Base-by-base conservation (phyloP, 2,113 vertebrate genomes). In the Micromys minutus region DNA sequence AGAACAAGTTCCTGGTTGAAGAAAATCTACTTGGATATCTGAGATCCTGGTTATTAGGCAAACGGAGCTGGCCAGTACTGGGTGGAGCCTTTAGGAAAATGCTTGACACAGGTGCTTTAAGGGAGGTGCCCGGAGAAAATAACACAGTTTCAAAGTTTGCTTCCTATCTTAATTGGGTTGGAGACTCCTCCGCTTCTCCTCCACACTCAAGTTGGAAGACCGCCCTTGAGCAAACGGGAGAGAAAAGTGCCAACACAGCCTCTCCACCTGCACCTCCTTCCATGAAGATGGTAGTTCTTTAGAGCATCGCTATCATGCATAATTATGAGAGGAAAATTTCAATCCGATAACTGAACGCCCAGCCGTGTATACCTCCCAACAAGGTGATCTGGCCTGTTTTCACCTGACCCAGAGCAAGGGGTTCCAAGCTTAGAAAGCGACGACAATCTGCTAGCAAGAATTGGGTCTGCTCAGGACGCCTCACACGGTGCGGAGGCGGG, bases 31-130 rank as follows among this genome's bases (percentile, higher is more conserved):
- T 94, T 89, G 47, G 92, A 92, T 47, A 94, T 61, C 7, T 3
- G 39, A 86, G 47, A 61, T 57, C 45, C 7, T 21, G 34, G 90
- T 76, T 87, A 79, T 34, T 15, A 87, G 22, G 79, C 83, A 95
- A 95, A 91, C 36, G 61, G 83, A 52, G n/a, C 61, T 52, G 94
- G 91, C n/a, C 91, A 55, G 57, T 71, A 1, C 26, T 22, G 80
- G 84, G 91, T 84, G 69, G n/a, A 76, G 65, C 2, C 79, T 90
- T 77, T 67, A 69, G 65, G 71, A 94, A 93, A 94, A 94, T 74
- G 55, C 86, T 80, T 45, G 76, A 92, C 47, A 93, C 59, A 65
- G 75, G 52, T 21, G 50, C 42, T 95, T 81, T 61, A 88, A 91
- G 47, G 90, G 85, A 92, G 47, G 74, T 77, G 75, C 65, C 42